Base-by-base conservation (phyloP, 2,888 invertebrate genomes). In the Ferdinandea cuprea region DNA sequence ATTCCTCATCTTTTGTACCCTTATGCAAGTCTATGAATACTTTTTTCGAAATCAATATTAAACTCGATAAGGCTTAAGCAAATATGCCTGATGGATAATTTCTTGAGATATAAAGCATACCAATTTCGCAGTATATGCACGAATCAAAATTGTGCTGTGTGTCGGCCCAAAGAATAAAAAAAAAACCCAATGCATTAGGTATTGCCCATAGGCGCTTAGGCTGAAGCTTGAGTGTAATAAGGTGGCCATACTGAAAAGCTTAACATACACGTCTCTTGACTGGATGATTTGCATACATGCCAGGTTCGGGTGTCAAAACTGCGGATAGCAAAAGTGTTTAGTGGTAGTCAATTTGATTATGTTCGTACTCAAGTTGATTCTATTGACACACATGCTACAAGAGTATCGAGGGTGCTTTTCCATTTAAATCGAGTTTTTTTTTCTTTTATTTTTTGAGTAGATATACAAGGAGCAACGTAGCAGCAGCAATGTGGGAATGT, bases 281-380 rank as follows among this genome's bases (percentile, higher is more conserved):
- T 56, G 25, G 1, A 15, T 28, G 28, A 44, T 61, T 61, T 61
- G 61, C 13, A 44, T 15, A 56, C 9, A 1, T 13, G 40, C 30
- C 9, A 1, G 35, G 35, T 35, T 8, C 21, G 44, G 32, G 8
- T 46, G 44, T 3, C n/a, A 30, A 15, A 44, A 21, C 1, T 17
- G 9, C 15, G 15, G 8, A 8, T 25, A 15, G 11, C 40, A 15
- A 35, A 13, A 28, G 7, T n/a, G 15, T 0, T 28, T 19, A 17
- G 52, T 54, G 52, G 21, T 54, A 54, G 66, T 68, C 56, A 68
- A 58, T 69, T 69, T 50, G 69, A 69, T 69, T 69, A 59, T 44
- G 11, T 19, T 19, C 17, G 42, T 48, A 46, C 15, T 69, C 58
- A 30, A 48, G 58, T 59, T 69, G 69, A 58, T 69, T 69, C 30